Evolutionary conservation across 2,113 vertebrate species (phyloP).

Genomic region (Macrotus californicus): DNA sequence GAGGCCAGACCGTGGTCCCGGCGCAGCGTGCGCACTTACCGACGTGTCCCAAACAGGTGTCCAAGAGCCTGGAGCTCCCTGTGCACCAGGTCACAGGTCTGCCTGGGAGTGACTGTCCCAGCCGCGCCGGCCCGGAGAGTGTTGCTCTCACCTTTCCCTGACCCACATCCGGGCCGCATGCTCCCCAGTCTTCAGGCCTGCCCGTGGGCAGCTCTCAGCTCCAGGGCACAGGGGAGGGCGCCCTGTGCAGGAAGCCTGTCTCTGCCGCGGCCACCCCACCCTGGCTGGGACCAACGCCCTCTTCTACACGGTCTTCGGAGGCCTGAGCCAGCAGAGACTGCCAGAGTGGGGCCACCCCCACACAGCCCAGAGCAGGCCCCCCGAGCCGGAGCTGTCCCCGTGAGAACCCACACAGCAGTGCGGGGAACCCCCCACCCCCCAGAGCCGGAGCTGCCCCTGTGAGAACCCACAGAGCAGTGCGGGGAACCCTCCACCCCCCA

Average conservation of each 20-base stretch:
- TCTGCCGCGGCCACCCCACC: rapidly evolving
- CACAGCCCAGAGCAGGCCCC: slow-evolving; percentile 24
- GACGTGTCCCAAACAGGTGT: rapidly evolving
- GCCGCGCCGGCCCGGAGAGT: rapidly evolving
- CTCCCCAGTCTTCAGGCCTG: background rate
- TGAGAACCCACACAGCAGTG: background rate
- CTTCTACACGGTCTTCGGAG: background rate
- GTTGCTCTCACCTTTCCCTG: rapidly evolving
- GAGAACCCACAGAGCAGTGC: no score
- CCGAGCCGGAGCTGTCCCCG: background rate
- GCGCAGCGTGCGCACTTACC: background rate
- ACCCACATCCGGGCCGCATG: rapidly evolving
- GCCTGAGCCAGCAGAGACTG: background rate
- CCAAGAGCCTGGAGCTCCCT: background rate
- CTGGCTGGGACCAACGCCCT: rapidly evolving
- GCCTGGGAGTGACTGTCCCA: rapidly evolving
- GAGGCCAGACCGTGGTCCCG: background rate
- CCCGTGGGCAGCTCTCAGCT: rapidly evolving
- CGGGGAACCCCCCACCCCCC: no score
- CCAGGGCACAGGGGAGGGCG: background rate
- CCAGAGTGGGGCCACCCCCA: slow-evolving; percentile 54
- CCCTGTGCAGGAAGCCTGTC: rapidly evolving
- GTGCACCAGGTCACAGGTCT: background rate
- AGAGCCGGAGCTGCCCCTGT: no score
- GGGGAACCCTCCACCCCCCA: no score